phyloP scores from a whole-genome alignment of 2,888 invertebrate species.

The Taphrorychus bicolor region DNA sequence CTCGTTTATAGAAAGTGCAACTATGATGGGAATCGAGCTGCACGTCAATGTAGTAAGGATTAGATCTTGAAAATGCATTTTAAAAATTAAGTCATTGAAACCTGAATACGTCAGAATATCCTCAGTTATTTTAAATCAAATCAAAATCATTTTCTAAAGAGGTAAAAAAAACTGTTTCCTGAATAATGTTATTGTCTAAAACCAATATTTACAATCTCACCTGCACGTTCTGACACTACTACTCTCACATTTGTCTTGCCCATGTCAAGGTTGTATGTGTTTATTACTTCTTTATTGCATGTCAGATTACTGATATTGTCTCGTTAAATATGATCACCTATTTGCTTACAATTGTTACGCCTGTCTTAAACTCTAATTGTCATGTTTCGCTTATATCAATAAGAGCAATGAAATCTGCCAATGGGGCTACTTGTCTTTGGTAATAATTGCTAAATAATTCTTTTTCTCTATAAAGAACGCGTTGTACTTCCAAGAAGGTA shows the following conservation, averaged over 20 bases:
- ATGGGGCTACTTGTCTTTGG: too few species aligned
- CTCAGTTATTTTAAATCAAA: too few species aligned
- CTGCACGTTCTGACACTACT: not conserved
- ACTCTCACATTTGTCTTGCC: not conserved
- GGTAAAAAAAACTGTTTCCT: not conserved
- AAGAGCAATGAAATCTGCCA: too few species aligned
- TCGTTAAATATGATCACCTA: not conserved
- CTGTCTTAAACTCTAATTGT: not conserved
- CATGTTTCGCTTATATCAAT: not conserved
- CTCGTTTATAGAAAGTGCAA: slow-evolving; percentile 14
- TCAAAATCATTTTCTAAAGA: too few species aligned
- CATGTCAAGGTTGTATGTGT: not conserved
- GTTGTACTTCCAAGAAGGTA: too few species aligned
- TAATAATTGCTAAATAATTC: too few species aligned
- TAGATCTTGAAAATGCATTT: too few species aligned
- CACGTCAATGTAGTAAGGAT: too few species aligned
- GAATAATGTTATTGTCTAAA: not conserved
- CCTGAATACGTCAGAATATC: too few species aligned
- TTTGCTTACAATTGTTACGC: not conserved
- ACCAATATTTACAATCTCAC: not conserved
- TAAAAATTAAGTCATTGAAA: too few species aligned
- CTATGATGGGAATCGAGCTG: too few species aligned
- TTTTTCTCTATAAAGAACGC: too few species aligned
- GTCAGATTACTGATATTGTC: not conserved
- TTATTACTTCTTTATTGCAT: not conserved